Evolutionary conservation across 1,140 invertebrate genomes (phyloP).

Genomic region (Lasaia peninsularis): DNA sequence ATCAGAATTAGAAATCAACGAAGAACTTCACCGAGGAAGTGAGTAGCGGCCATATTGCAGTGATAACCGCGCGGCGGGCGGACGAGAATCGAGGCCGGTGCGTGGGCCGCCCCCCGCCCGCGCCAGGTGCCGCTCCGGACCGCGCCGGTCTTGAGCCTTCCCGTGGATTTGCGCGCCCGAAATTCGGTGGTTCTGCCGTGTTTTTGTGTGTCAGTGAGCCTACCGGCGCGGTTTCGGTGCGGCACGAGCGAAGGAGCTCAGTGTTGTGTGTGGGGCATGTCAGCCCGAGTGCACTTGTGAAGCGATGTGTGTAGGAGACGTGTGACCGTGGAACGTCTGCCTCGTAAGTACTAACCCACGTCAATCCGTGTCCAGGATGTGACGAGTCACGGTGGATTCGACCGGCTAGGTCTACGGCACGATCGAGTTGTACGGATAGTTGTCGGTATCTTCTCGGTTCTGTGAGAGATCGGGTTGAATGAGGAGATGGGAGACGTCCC

Average conservation of each 20-base stretch:
- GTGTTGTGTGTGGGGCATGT: slow-evolving; percentile 62
- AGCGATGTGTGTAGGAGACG: slow-evolving; percentile 64
- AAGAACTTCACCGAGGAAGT: slow-evolving; percentile 76
- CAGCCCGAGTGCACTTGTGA: slow-evolving; percentile 68
- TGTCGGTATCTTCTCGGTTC: slow-evolving; percentile 34
- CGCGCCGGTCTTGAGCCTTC: slow-evolving; percentile 71
- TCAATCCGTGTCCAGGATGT: slow-evolving; percentile 30
- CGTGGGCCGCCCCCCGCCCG: slow-evolving; percentile 74
- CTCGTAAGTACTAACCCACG: slow-evolving; percentile 62
- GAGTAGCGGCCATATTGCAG: slow-evolving; percentile 77
- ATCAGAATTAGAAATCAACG: slow-evolving; percentile 75
- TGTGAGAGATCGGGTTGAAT: slow-evolving; percentile 46
- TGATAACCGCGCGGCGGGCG: slow-evolving; percentile 75
- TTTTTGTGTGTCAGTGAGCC: slow-evolving; percentile 64
- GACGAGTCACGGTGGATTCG: slow-evolving; percentile 31
- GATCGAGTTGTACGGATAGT: slow-evolving; percentile 35
- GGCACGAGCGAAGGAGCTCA: slow-evolving; percentile 46
- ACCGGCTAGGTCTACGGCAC: slow-evolving; percentile 34
- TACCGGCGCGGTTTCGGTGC: slow-evolving; percentile 56
- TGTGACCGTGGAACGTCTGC: slow-evolving; percentile 64
- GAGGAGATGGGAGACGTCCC: slow-evolving; percentile 37
- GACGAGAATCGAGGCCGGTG: slow-evolving; percentile 77
- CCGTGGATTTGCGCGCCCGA: slow-evolving; percentile 71
- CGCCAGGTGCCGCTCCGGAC: slow-evolving; percentile 73
- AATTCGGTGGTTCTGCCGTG: slow-evolving; percentile 67